Evolutionary conservation across 2,797 vertebrate genomes (phyloP).

Genomic region (Danio aesculapii): DNA sequence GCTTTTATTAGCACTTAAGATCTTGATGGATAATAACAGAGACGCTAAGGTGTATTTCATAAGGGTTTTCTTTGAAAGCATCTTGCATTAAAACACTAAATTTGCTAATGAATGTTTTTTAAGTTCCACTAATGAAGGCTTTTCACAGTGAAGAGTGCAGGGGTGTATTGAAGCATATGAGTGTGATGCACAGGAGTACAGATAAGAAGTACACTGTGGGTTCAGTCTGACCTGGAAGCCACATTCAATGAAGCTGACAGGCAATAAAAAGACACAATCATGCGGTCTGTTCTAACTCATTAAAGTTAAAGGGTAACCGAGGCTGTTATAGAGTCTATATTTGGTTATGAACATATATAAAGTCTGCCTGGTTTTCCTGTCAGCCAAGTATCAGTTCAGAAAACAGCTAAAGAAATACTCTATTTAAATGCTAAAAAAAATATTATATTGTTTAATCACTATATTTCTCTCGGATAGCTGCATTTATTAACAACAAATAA

Average conservation of each 20-base stretch:
- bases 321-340: slow-evolving; percentile 17
- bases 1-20: neutral
- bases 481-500: too few species aligned
- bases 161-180: slow-evolving; percentile 6
- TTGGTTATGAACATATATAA: neutral
- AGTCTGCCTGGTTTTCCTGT: neutral
- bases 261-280: slow-evolving; percentile 40
- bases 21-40: neutral
- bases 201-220: slow-evolving; percentile 14
- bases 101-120: slow-evolving; percentile 10
- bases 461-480: too few species aligned
- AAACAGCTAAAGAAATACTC: neutral
- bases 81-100: neutral
- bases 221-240: slow-evolving; percentile 17
- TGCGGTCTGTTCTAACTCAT: slow-evolving; percentile 25
- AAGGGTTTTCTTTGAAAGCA: neutral
- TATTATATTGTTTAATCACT: neutral
- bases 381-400: neutral
- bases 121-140: slow-evolving; percentile 27
- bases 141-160: slow-evolving; percentile 9
- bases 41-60: slow-evolving; percentile 16
- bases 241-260: slow-evolving; percentile 11
- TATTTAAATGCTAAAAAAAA: neutral
- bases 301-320: slow-evolving; percentile 32
- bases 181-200: slow-evolving; percentile 3